Conservation (phyloP, 1,140 invertebrate genomes). For the Drosophila nigrodunni region DNA sequence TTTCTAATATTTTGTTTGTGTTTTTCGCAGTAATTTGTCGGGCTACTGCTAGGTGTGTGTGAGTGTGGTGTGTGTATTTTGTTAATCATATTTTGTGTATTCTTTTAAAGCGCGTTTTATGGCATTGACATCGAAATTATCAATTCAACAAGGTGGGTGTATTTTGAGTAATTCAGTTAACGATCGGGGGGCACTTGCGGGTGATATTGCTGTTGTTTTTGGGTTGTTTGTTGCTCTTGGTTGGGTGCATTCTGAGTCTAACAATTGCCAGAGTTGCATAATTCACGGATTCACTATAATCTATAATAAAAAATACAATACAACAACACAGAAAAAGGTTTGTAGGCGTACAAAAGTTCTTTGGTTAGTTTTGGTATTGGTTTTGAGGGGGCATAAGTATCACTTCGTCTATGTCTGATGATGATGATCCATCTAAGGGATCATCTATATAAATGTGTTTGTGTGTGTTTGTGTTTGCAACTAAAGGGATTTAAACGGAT, state of each 20-base stretch:
- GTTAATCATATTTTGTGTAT: constrained; percentile 3
- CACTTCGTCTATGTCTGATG: constrained; percentile 48
- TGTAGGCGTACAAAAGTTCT: constrained; percentile 56
- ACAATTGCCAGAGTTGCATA: constrained; percentile 82
- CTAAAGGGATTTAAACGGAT: constrained; percentile 42
- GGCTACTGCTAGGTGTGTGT: constrained; percentile 57
- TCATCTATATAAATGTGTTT: constrained; percentile 13
- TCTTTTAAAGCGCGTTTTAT: constrained; percentile 25
- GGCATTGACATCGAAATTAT: constrained; percentile 56
- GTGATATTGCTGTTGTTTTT: constrained; percentile 53
- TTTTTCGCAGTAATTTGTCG: constrained; percentile 39
- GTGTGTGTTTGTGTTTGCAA: not conserved
- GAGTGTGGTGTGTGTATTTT: not conserved
- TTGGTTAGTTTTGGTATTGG: constrained; percentile 34
- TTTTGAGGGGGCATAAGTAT: constrained; percentile 40
- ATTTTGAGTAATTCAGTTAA: constrained; percentile 45
- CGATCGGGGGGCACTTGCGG: constrained; percentile 54
- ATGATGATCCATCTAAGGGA: constrained; percentile 40
- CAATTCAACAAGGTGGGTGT: constrained; percentile 65
- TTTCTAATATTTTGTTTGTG: not conserved
- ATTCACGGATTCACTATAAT: constrained; percentile 81
- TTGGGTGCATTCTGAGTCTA: constrained; percentile 75
- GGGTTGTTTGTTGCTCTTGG: constrained; percentile 48
- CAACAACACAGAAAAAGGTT: constrained; percentile 76
- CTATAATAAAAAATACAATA: constrained; percentile 83